These are phyloP conservation scores for Junonia oenone DNA, from an alignment of 2,888 invertebrate species.

Conservation along the genomic window DNA sequence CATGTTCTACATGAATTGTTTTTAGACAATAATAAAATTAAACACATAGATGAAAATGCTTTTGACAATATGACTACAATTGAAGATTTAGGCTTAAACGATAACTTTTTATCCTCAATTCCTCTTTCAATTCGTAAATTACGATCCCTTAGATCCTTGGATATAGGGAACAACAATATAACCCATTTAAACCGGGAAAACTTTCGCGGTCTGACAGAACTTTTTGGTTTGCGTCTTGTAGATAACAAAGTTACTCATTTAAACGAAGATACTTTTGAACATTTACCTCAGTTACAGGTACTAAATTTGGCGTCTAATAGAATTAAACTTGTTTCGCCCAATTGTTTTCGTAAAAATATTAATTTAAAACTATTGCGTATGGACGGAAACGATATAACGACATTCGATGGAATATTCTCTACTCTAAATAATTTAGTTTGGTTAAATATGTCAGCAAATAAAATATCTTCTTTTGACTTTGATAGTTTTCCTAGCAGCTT, in stretches of 20 bases:
- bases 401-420: conserved; percentile 84
- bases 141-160: conserved; percentile 85
- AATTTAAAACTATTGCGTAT: conserved; percentile 85
- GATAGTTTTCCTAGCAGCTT: conserved; percentile 85
- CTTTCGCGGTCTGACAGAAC: conserved; percentile 85
- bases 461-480: conserved; percentile 87
- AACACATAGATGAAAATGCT: conserved; percentile 83
- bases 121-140: conserved; percentile 84
- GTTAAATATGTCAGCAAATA: conserved; percentile 90
- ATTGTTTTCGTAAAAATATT: conserved; percentile 85
- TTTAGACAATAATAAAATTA: conserved; percentile 86
- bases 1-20: conserved; percentile 85
- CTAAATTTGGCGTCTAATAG: conserved; percentile 90
- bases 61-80: conserved; percentile 88
- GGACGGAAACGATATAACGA: conserved; percentile 89
- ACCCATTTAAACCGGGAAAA: conserved; percentile 84
- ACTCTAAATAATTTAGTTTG: conserved; percentile 85
- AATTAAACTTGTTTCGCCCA: conserved; percentile 85
- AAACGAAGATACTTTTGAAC: conserved; percentile 85
- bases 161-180: conserved; percentile 90
- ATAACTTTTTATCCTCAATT: conserved; percentile 83
- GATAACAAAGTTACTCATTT: conserved; percentile 89
- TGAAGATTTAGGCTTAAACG: conserved; percentile 86
- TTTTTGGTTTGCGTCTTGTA: conserved; percentile 88
- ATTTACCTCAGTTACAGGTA: conserved; percentile 86